Percentiles rank a stretch among this genome's conserved stretches.
Evolutionary conservation across 2,113 vertebrate genomes (phyloP).

Genomic region (Pao palembangensis): DNA sequence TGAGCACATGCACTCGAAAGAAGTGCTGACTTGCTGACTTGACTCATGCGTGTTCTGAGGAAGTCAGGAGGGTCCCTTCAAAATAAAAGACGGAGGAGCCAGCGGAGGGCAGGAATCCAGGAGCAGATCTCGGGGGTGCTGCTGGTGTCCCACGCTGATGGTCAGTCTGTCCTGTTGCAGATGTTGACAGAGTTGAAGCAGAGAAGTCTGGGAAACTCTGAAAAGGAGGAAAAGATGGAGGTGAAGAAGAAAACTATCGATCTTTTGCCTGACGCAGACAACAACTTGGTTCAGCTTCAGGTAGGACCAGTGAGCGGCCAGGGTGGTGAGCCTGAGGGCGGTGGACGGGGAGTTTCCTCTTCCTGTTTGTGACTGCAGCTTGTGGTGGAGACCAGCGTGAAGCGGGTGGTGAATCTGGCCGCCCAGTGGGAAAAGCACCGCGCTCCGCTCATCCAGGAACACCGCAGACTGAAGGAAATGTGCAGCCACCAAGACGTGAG

Average conservation of each 20-base stretch:
- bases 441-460: conserved; percentile 82
- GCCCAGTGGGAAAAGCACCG: conserved; percentile 90
- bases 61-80: too few species aligned
- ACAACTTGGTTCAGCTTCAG: conserved; percentile 83
- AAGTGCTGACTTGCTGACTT: too few species aligned
- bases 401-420: conserved; percentile 80
- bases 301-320: conserved; percentile 51
- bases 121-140: too few species aligned
- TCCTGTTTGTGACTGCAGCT: conserved; percentile 58
- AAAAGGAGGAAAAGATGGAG: conserved; percentile 72
- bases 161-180: conserved; percentile 47
- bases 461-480: conserved; percentile 80
- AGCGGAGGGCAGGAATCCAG: too few species aligned
- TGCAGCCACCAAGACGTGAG: conserved; percentile 82
- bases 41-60: too few species aligned
- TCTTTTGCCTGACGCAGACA: conserved; percentile 79
- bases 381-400: conserved; percentile 82
- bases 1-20: too few species aligned
- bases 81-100: too few species aligned
- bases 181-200: conserved; percentile 77
- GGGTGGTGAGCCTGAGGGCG: too few species aligned
- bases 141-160: too few species aligned
- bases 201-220: conserved; percentile 63
- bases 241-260: conserved; percentile 81
- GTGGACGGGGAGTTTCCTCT: background rate